Evolutionary conservation across 1,140 invertebrate species (phyloP).

Genomic region (Drosophila truncata): DNA sequence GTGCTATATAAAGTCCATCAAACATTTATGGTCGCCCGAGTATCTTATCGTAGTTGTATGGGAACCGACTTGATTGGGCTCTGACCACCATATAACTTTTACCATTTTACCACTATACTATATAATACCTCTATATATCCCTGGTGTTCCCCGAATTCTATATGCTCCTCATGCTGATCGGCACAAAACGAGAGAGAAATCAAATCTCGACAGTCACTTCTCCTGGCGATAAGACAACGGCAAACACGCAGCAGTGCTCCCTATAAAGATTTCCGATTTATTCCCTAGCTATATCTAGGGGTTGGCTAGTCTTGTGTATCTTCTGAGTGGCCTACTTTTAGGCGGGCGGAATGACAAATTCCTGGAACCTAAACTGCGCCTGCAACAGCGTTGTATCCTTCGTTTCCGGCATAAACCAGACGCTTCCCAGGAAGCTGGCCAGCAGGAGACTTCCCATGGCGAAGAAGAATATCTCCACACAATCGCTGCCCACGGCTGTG

Average conservation of each 20-base stretch:
- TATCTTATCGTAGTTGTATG: conserved; percentile 30
- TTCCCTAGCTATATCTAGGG: conserved; percentile 32
- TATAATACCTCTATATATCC: not conserved
- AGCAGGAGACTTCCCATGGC: conserved; percentile 52
- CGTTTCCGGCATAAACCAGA: conserved; percentile 73
- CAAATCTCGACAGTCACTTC: conserved; percentile 24
- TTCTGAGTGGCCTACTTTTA: conserved; percentile 33
- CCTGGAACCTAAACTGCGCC: conserved; percentile 69
- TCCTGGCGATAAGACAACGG: conserved; percentile 19
- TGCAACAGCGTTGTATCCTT: conserved; percentile 62
- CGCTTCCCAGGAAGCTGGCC: conserved; percentile 49
- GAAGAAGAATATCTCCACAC: conserved; percentile 43
- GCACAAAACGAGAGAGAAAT: conserved; percentile 7
- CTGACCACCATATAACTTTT: conserved; percentile 21
- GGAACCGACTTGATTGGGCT: conserved; percentile 21
- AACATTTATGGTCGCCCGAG: conserved; percentile 11
- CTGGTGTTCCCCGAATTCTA: conserved; percentile 17
- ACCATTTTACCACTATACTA: not conserved
- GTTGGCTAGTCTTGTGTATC: conserved; percentile 29
- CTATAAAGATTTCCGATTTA: conserved; percentile 18
- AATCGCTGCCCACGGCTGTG: not conserved
- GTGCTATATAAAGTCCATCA: conserved; percentile 26
- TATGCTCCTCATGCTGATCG: conserved; percentile 33
- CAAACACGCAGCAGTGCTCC: not conserved
- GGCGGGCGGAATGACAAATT: conserved; percentile 44